A percentile compares a stretch with the other conserved stretches of the same genome.
phyloP scores from a whole-genome alignment of 1,140 invertebrate species.

The Cyphomyrmex costatus region DNA sequence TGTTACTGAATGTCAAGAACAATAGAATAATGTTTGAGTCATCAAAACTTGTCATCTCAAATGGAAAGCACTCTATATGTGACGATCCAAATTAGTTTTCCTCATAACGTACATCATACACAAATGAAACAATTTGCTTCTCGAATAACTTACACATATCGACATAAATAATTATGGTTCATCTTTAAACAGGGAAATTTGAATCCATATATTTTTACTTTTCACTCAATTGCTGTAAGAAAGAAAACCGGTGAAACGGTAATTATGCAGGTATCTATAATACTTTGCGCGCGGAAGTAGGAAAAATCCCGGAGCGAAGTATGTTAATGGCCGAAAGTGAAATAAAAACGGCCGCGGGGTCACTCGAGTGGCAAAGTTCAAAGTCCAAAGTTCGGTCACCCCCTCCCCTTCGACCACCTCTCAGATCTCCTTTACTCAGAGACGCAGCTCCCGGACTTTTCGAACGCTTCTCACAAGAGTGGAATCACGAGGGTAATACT shows the following conservation, averaged over 20 bases:
- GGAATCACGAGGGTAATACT: slow-evolving; percentile 19
- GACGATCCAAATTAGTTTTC: background rate
- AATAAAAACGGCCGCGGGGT: slow-evolving; percentile 83
- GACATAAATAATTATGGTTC: background rate
- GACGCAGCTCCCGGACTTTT: slow-evolving; percentile 71
- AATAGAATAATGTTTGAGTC: no score
- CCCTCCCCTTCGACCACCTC: slow-evolving; percentile 21
- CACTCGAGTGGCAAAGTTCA: slow-evolving; percentile 83
- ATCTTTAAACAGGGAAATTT: background rate
- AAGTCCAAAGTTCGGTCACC: slow-evolving; percentile 82
- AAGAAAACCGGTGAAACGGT: slow-evolving; percentile 15
- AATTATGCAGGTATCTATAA: slow-evolving; percentile 71
- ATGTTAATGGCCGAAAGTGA: slow-evolving; percentile 85
- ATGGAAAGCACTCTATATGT: no score
- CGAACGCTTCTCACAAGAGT: slow-evolving; percentile 65
- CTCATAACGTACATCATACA: background rate
- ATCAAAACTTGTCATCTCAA: no score
- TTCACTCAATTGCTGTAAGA: background rate
- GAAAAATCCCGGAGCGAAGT: slow-evolving; percentile 82
- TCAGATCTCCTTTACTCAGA: slow-evolving; percentile 53
- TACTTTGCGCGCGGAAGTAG: slow-evolving; percentile 72
- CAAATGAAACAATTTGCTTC: background rate
- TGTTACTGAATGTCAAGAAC: no score
- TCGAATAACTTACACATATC: background rate
- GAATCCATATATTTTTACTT: background rate